Evolutionary conservation across 2,888 invertebrate genomes (phyloP).

Genomic region (Drosophila eohydei): DNA sequence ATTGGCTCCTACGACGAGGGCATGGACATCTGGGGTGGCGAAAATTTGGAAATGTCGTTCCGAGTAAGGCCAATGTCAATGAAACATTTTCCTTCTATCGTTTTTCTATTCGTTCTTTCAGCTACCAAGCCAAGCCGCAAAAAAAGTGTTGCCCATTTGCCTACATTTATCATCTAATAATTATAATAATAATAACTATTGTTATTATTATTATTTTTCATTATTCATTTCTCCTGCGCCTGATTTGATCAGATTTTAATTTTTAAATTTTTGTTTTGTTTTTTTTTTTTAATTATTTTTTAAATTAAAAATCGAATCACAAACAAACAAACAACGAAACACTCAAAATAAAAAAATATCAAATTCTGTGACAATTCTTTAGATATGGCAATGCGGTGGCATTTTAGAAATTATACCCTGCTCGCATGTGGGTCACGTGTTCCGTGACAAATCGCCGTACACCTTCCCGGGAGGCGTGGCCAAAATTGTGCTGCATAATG

Average conservation of each 20-base stretch:
- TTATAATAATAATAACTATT: conserved; percentile 20
- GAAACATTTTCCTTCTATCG: conserved; percentile 22
- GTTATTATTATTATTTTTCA: conserved; percentile 4
- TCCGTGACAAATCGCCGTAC: conserved; percentile 99
- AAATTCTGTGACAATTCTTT: conserved; percentile 75
- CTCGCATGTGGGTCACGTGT: conserved; percentile 98
- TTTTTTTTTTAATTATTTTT: conserved; percentile 13
- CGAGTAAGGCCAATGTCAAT: conserved; percentile 82
- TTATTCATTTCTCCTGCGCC: conserved; percentile 11
- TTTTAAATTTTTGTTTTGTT: conserved; percentile 17
- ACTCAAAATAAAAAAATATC: conserved; percentile 60
- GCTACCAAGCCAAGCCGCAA: conserved; percentile 74
- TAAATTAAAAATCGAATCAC: conserved; percentile 40
- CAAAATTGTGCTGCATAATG: conserved; percentile 98
- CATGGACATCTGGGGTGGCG: conserved; percentile 99
- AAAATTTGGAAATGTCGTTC: conserved; percentile 86
- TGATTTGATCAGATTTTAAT: conserved; percentile 26
- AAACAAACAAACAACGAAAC: conserved; percentile 39
- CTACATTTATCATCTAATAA: conserved; percentile 26
- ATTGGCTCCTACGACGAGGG: conserved; percentile 99
- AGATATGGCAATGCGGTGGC: conserved; percentile 99
- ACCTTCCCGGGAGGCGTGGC: conserved; percentile 99
- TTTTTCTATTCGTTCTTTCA: conserved; percentile 56
- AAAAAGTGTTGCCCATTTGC: conserved; percentile 57
- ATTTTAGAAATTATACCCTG: conserved; percentile 97